Evolutionary conservation across 2,888 invertebrate genomes (phyloP).

Genomic region (Ennomos quercinarius): DNA sequence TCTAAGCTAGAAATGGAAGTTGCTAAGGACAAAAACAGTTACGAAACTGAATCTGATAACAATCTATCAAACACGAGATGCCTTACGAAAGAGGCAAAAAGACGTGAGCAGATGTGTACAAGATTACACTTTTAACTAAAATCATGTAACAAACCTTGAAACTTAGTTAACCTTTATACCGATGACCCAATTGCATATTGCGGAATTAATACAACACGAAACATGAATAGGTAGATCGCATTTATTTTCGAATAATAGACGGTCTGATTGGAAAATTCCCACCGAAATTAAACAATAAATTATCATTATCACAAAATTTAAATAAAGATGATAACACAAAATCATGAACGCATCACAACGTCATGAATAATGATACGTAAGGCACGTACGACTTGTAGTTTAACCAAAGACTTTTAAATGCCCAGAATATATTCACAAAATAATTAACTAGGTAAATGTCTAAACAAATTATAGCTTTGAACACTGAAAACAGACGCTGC

Average conservation of each 20-base stretch:
- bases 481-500: slow-evolving; percentile 25
- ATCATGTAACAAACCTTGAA: slow-evolving; percentile 20
- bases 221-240: background rate
- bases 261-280: background rate
- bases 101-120: slow-evolving; percentile 4
- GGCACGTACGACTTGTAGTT: background rate
- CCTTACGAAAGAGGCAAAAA: slow-evolving; percentile 15
- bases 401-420: slow-evolving; percentile 1
- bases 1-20: background rate
- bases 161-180: slow-evolving; percentile 13
- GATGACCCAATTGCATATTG: slow-evolving; percentile 15
- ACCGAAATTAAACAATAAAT: too few species aligned
- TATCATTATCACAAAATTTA: too few species aligned
- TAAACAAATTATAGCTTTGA: slow-evolving; percentile 22
- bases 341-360: too few species aligned
- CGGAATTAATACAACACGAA: slow-evolving; percentile 1
- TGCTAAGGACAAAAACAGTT: slow-evolving; percentile 2
- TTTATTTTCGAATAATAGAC: background rate
- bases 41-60: slow-evolving; percentile 7
- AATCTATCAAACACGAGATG: slow-evolving; percentile 2
- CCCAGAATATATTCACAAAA: slow-evolving; percentile 6
- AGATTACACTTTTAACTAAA: slow-evolving; percentile 9
- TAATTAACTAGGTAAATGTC: slow-evolving; percentile 30
- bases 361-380: too few species aligned
- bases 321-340: too few species aligned